Evolutionary conservation across 2,797 vertebrate genomes (phyloP), one percentile per base, ranked within the genome.

Genomic region (Knipowitschia caucasica): DNA sequence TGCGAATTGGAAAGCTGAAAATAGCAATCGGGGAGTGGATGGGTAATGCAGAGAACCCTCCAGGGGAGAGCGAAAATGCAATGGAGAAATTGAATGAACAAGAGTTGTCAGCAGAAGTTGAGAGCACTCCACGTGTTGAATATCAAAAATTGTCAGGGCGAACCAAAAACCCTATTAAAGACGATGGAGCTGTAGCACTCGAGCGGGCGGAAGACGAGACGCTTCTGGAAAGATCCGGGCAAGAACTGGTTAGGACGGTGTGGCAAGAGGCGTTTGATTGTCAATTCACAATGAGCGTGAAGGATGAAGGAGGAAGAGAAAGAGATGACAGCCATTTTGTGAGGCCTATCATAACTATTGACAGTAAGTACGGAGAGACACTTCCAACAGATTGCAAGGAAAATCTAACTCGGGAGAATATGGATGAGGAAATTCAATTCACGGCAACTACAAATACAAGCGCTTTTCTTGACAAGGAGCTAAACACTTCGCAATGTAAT

Each of bases 221-320:
- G 62, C 43, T 76, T 39, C 27, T 74, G 25, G 65, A 71, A 56
- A 71, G 56, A 55, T 80, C 77, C 51, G 82, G 45, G 53, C 71
- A 81, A 67, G 64, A 76, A 73, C 57, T 83, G 58, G 62, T 77
- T 33, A 56, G 53, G 39, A 47, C 50, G 45, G 25, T 75, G 62
- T 77, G 59, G 76, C 71, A 75, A 55, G 81, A 86, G 52, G 74
- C 78, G 53, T 82, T 85, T 5, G 26, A 62, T 47, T 5, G 2
- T 30, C 70, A 47, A 27, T 55, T 33, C 26, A 20, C 30, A 29
- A 12, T 12, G 4, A 36, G 30, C 11, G 38, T 23, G 31, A 24
- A 44, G 66, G 67, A 6, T 23, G 67, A 82, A 8, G 34, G 4
- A 31, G 49, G 49, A 2, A 39, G 40, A 38, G 20, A 21, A 5